Percentiles rank a stretch among this genome's conserved stretches.
phyloP scores from a whole-genome alignment of 2,797 vertebrate species.

The Dallia pectoralis region DNA sequence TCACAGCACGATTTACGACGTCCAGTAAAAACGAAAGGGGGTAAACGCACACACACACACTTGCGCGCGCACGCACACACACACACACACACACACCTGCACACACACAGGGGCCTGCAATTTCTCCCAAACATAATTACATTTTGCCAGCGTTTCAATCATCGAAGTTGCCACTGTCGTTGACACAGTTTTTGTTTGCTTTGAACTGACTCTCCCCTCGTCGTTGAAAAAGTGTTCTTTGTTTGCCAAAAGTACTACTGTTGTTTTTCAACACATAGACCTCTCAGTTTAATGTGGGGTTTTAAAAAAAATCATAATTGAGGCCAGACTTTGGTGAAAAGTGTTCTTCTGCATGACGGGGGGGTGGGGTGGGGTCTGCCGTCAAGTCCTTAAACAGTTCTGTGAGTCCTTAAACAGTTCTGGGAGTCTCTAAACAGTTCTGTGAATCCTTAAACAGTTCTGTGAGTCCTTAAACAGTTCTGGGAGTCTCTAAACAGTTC shows the following conservation, averaged over 20 bases:
- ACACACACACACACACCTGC: too few relatives aligned
- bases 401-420: too few relatives aligned
- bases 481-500: too few relatives aligned
- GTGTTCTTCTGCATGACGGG: not conserved
- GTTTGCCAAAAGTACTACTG: constrained; percentile 37
- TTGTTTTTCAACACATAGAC: constrained; percentile 37
- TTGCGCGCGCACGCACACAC: too few relatives aligned
- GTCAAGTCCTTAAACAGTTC: not conserved
- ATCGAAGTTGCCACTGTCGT: constrained; percentile 25
- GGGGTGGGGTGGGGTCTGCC: not conserved
- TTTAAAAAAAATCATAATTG: constrained; percentile 12
- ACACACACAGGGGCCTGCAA: constrained; percentile 59
- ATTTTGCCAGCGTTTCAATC: constrained; percentile 81
- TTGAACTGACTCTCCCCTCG: constrained; percentile 27
- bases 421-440: too few relatives aligned
- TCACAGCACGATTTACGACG: constrained; percentile 70
- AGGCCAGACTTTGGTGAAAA: not conserved
- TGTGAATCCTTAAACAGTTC: too few relatives aligned
- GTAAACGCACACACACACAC: too few relatives aligned
- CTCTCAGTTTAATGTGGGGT: not conserved
- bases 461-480: too few relatives aligned
- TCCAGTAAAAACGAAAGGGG: constrained; percentile 55
- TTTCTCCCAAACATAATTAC: constrained; percentile 77
- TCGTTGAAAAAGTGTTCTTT: constrained; percentile 32
- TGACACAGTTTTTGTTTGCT: constrained; percentile 53